Conservation (phyloP, 2,888 invertebrate species). For the Portevinia maculata region DNA sequence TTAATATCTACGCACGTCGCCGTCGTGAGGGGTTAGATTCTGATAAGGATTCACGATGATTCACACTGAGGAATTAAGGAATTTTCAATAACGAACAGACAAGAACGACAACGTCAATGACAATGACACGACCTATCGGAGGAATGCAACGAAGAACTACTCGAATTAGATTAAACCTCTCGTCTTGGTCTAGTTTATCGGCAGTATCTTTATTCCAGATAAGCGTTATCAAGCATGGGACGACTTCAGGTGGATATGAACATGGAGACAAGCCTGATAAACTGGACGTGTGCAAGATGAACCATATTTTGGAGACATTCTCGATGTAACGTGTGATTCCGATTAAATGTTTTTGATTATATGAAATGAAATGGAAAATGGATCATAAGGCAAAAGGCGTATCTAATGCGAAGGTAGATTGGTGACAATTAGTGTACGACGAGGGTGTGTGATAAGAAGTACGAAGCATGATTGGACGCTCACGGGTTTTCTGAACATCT, state of each 20-base stretch:
- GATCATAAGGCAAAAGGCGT: not conserved
- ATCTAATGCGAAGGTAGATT: not conserved
- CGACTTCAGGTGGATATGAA: constrained; percentile 17
- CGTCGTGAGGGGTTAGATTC: not conserved
- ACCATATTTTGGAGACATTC: constrained; percentile 17
- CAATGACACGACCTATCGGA: not conserved
- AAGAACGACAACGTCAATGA: not conserved
- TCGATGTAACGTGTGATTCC: constrained; percentile 53
- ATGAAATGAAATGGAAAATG: constrained; percentile 44
- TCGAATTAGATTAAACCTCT: constrained; percentile 6
- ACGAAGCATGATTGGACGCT: no score
- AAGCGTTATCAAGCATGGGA: constrained; percentile 40
- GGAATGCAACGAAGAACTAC: constrained; percentile 22
- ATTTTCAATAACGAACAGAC: constrained; percentile 16
- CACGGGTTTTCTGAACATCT: no score
- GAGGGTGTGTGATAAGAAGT: no score
- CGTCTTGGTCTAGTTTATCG: constrained; percentile 5
- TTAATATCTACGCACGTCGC: constrained; percentile 19
- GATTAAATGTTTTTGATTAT: constrained; percentile 11
- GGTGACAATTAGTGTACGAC: not conserved
- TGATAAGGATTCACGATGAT: constrained; percentile 18
- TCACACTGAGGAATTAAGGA: constrained; percentile 1
- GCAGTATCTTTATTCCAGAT: constrained; percentile 30
- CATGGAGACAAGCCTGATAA: not conserved
- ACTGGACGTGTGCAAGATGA: constrained; percentile 59